These are phyloP conservation scores for Vollenhovia emeryi DNA, from an alignment of 1,140 invertebrate genomes.

Conservation along the genomic window DNA sequence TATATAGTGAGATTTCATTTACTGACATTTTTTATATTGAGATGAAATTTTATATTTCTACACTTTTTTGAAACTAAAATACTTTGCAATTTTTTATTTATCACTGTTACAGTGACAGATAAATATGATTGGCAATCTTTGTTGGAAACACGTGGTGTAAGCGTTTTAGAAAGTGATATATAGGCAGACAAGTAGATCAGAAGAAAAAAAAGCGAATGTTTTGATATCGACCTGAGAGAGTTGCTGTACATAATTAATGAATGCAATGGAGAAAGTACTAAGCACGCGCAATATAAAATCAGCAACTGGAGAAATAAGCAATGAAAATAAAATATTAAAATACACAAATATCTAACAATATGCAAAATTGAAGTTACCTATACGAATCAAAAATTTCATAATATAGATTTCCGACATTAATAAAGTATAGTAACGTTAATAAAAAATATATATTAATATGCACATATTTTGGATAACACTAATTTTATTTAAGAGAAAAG, in stretches of 20 bases:
- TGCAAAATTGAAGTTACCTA: neutral
- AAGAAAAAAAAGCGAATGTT: conserved; percentile 1
- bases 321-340: conserved; percentile 21
- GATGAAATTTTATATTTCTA: too few relatives aligned
- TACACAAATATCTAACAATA: neutral
- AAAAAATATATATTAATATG: too few relatives aligned
- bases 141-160: neutral
- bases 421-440: too few relatives aligned
- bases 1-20: too few relatives aligned
- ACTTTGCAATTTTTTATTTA: too few relatives aligned
- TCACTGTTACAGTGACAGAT: too few relatives aligned
- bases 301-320: neutral
- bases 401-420: neutral
- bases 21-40: too few relatives aligned
- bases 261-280: conserved; percentile 15
- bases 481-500: neutral
- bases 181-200: neutral
- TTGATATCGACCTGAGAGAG: conserved; percentile 22
- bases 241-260: conserved; percentile 21
- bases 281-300: neutral
- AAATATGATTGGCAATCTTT: neutral
- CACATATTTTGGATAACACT: too few relatives aligned
- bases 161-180: conserved; percentile 17
- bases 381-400: neutral
- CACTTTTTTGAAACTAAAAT: too few relatives aligned